Conservation (phyloP, 53 echinoderm and acorn worm genomes). For the Stichopus horrens region DNA sequence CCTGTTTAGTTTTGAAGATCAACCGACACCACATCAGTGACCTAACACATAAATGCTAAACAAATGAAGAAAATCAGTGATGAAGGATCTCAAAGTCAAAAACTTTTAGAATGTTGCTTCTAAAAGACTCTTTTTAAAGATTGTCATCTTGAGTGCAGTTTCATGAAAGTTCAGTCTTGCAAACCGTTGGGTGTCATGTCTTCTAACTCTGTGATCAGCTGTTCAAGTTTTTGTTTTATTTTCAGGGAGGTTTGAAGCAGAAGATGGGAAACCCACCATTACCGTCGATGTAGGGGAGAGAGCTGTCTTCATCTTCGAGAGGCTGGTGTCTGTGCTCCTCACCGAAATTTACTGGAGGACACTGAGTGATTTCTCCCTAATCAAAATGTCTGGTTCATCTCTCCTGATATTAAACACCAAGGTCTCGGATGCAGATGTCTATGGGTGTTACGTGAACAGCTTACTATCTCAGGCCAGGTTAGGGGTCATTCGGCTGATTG, state of each 20-base stretch:
- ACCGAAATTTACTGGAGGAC: background rate
- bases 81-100: too few relatives aligned
- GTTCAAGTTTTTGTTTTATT: background rate
- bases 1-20: too few relatives aligned
- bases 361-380: slow-evolving; percentile 4
- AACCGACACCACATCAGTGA: too few relatives aligned
- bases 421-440: slow-evolving; percentile 41
- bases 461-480: slow-evolving; percentile 18
- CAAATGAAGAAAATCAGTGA: too few relatives aligned
- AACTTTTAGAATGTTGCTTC: too few relatives aligned
- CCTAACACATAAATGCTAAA: too few relatives aligned
- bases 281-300: slow-evolving; percentile 51
- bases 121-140: too few relatives aligned
- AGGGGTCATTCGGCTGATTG: slow-evolving; percentile 60
- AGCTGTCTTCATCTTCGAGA: slow-evolving; percentile 11
- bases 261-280: slow-evolving; percentile 44
- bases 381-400: slow-evolving; percentile 9
- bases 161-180: too few relatives aligned
- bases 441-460: slow-evolving; percentile 22
- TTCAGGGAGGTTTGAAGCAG: slow-evolving; percentile 53
- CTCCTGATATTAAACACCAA: background rate
- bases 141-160: too few relatives aligned
- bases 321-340: background rate
- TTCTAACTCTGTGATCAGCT: too few relatives aligned
- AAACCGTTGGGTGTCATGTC: too few relatives aligned